Conservation (phyloP, 2,113 vertebrate genomes). For the Bombycilla garrulus region DNA sequence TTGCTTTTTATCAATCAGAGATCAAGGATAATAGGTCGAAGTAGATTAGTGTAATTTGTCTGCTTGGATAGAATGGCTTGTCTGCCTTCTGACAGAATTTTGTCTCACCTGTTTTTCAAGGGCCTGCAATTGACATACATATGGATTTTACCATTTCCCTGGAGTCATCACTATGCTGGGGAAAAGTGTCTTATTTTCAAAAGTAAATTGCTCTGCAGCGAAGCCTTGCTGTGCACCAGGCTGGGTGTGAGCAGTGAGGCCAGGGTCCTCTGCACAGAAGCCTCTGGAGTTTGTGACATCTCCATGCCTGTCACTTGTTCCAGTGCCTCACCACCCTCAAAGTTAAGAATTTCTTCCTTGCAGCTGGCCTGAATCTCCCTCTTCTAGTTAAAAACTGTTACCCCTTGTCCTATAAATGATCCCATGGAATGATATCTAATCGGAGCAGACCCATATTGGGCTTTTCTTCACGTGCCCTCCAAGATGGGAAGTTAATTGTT, state of each 20-base stretch:
- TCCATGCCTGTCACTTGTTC: not conserved
- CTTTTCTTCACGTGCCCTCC: not conserved
- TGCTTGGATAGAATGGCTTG: not conserved
- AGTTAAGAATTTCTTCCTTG: not conserved
- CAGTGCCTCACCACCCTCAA: not conserved
- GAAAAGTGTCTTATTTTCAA: not conserved
- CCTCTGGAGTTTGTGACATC: not conserved
- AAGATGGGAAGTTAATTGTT: not conserved
- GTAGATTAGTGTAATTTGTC: not conserved
- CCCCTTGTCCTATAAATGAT: not conserved
- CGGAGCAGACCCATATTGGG: not conserved
- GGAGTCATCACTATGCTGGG: not conserved
- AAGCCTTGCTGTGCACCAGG: not conserved
- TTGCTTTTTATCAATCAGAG: not conserved
- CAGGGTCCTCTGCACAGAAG: not conserved
- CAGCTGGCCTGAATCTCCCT: not conserved
- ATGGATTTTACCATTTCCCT: not conserved
- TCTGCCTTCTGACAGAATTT: not conserved
- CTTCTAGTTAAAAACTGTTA: not conserved
- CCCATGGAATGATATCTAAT: not conserved
- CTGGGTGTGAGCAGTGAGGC: not conserved
- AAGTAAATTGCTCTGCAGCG: not conserved
- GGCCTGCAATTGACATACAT: not conserved
- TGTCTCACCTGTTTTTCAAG: not conserved
- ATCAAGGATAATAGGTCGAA: not conserved